Base-by-base conservation (phyloP, 1,140 invertebrate species). In the Bombus huntii region DNA sequence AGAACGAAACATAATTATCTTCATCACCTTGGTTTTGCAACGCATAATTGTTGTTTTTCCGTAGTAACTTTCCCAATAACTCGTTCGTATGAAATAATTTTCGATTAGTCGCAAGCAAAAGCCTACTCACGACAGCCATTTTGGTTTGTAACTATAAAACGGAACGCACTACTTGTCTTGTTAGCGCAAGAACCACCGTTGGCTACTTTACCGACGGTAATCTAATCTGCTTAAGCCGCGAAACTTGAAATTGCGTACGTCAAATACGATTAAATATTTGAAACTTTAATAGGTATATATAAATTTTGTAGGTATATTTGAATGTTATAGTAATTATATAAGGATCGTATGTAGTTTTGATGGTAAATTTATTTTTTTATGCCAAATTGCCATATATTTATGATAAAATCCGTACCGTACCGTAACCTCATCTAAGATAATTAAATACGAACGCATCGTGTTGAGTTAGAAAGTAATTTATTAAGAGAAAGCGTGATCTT, bases 111-210 rank as follows among this genome's bases (percentile, higher is more conserved):
- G 74, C 71, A 62, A 91, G 84, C 25, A 88, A 68, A 57, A 93
- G 76, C 1, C 68, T 89, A 74, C 93, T 93, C 87, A 86, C 91
- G 31, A 77, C 89, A 62, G 87, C 92, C 93, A 94, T 94, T 65
- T 92, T 93, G 65, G 25, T 81, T 68, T 28, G 62, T 74, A 53
- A 37, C 2, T 37, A 25, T n/a, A 1, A 37, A 72, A 82, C 18
- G 37, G 9, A 57, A 4, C 42, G 3, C 3, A 9, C 6, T 34
- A 79, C 22, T 39, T 39, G 31, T 62, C n/a, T n/a, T 12, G 15
- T 1, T n/a, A 53, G 28, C 37, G 18, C 44, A 22, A 42, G 25
- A 42, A 53, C 12, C 47, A 12, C 6, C 10, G 10, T 15, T 37
- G 18, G 6, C 47, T 37, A 15, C 42, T 13, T 85, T 88, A 77